phyloP scores from a whole-genome alignment of 2,113 vertebrate species.

The Chaetura pelagica region DNA sequence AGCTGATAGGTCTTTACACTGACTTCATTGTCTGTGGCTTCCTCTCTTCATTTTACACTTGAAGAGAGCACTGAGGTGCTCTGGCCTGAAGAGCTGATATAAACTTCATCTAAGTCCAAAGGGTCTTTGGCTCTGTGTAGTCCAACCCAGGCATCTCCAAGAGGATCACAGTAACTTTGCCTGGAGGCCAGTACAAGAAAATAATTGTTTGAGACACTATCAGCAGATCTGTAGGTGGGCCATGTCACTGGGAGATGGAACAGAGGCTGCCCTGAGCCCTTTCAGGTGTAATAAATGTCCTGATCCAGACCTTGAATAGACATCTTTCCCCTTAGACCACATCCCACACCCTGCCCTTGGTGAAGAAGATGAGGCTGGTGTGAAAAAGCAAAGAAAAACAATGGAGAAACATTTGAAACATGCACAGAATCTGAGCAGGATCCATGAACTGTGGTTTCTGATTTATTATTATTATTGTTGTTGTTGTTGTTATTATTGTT shows the following conservation, averaged over 20 bases:
- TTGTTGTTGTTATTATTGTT: too few species aligned
- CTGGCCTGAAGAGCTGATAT: background rate
- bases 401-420: background rate
- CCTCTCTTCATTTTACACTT: background rate
- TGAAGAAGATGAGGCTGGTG: background rate
- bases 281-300: background rate
- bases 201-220: background rate
- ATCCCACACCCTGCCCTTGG: accelerated
- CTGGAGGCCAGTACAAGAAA: background rate
- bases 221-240: background rate
- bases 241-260: background rate
- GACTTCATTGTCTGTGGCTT: background rate
- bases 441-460: background rate
- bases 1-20: background rate
- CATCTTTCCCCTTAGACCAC: background rate
- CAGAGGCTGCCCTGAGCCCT: background rate
- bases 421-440: background rate
- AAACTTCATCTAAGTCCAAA: background rate
- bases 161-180: background rate
- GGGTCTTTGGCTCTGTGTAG: background rate
- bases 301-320: background rate
- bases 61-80: background rate
- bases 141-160: background rate
- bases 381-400: background rate
- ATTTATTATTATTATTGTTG: too few species aligned